Percentiles rank a stretch among this genome's conserved stretches.
Conservation (phyloP, 2,113 vertebrate genomes). For the Erythrolamprus reginae region DNA sequence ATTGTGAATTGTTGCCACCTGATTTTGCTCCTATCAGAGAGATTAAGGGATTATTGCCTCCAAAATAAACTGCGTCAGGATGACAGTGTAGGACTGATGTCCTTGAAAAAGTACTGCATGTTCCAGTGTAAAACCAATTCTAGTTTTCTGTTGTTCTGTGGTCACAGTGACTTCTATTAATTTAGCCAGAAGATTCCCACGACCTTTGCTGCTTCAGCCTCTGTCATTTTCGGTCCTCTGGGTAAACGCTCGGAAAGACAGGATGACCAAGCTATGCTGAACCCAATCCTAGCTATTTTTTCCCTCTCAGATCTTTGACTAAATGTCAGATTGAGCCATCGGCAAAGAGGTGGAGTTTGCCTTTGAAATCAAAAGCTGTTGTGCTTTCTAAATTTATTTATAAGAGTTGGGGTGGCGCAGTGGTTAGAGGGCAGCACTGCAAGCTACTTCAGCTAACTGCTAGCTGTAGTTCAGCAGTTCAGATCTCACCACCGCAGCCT, state of each 20-base stretch:
- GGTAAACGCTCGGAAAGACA: not conserved
- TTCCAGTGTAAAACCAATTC: not conserved
- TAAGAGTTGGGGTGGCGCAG: too few species aligned
- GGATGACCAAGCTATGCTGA: not conserved
- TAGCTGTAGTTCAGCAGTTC: too few species aligned
- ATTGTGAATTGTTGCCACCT: not conserved
- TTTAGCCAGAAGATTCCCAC: not conserved
- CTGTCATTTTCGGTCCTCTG: not conserved
- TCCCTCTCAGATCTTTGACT: not conserved
- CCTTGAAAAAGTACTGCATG: not conserved
- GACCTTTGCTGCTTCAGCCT: not conserved
- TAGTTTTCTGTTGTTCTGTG: not conserved
- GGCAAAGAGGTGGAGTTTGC: not conserved
- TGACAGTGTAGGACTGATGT: not conserved
- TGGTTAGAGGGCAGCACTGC: too few species aligned
- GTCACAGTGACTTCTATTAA: not conserved
- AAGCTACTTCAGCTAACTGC: too few species aligned
- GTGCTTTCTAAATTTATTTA: not conserved
- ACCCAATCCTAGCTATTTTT: not conserved
- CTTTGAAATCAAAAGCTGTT: not conserved
- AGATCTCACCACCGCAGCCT: too few species aligned
- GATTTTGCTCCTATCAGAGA: not conserved
- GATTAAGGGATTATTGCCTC: not conserved
- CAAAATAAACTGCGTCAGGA: not conserved
- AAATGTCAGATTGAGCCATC: not conserved